Percentiles rank a stretch among this genome's conserved stretches.
phyloP scores from a whole-genome alignment of 2,888 invertebrate genomes.

The Urechis unicinctus region DNA sequence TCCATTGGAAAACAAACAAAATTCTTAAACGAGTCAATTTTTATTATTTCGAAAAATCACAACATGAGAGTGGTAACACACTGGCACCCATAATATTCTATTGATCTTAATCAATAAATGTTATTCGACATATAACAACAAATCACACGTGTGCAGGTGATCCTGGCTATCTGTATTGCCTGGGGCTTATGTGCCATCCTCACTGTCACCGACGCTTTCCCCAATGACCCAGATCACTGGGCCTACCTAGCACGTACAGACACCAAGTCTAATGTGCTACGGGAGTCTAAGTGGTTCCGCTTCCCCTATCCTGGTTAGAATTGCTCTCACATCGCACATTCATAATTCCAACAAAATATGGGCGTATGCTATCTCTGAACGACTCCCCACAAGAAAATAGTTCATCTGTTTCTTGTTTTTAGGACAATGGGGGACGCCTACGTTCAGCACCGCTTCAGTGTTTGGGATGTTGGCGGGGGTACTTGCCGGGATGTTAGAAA shows the following conservation, averaged over 20 bases:
- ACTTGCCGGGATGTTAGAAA: constrained; percentile 42
- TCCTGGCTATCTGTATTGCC: constrained; percentile 31
- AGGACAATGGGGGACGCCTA: constrained; percentile 47
- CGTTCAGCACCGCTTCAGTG: constrained; percentile 36
- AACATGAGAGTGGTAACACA: too few relatives aligned
- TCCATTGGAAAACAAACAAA: not conserved
- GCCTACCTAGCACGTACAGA: constrained; percentile 26
- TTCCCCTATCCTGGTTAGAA: constrained; percentile 56
- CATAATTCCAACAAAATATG: not conserved
- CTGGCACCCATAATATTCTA: too few relatives aligned
- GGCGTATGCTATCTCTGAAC: too few relatives aligned
- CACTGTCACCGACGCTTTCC: constrained; percentile 44
- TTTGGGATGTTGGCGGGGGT: constrained; percentile 44
- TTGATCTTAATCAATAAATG: too few relatives aligned
- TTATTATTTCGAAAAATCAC: not conserved
- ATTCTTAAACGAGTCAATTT: not conserved
- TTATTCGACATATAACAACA: too few relatives aligned
- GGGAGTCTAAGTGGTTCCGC: constrained; percentile 24
- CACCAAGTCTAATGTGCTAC: constrained; percentile 15
- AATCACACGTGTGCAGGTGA: too few relatives aligned
- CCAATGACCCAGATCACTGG: constrained; percentile 24
- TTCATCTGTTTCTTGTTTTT: not conserved
- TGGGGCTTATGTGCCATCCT: constrained; percentile 24
- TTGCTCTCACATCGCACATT: not conserved
- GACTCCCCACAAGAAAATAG: too few relatives aligned